Conservation (phyloP, 2,888 invertebrate genomes). For the Tetragnatha montana region DNA sequence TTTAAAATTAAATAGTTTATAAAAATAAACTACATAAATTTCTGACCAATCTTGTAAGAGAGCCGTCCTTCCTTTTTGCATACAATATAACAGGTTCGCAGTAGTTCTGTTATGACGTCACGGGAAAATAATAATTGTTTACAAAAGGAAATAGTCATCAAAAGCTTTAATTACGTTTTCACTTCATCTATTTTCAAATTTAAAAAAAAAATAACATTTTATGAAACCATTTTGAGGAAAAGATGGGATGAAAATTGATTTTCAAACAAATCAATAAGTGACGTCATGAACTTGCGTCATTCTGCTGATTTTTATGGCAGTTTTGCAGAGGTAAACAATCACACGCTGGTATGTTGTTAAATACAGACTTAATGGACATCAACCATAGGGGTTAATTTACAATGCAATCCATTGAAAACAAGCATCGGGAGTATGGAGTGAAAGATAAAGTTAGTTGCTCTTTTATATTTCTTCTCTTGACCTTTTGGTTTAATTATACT, state of each 20-base stretch:
- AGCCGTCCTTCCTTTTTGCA: too few relatives aligned
- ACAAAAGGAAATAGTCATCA: not conserved
- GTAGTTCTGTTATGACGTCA: not conserved
- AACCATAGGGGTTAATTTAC: slow-evolving; percentile 64
- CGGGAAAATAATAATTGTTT: not conserved
- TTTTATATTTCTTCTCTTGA: not conserved
- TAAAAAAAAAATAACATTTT: too few relatives aligned
- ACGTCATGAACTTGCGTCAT: slow-evolving; percentile 69
- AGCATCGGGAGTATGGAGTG: slow-evolving; percentile 57
- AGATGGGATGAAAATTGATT: not conserved
- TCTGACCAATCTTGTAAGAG: too few relatives aligned
- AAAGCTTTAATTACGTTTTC: too few relatives aligned
- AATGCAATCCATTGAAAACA: slow-evolving; percentile 70
- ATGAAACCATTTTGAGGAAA: too few relatives aligned
- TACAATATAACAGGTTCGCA: not conserved
- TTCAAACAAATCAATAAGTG: slow-evolving; percentile 1
- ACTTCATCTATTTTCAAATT: too few relatives aligned
- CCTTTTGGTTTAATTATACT: slow-evolving; percentile 27
- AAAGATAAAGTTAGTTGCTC: slow-evolving; percentile 63
- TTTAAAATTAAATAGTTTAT: too few relatives aligned
- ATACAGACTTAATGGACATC: slow-evolving; percentile 45
- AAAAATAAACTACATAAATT: too few relatives aligned
- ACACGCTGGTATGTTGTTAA: slow-evolving; percentile 71
- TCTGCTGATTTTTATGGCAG: slow-evolving; percentile 70
- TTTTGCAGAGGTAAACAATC: slow-evolving; percentile 71